Conservation (phyloP, 2,113 vertebrate genomes). For the Bufo gargarizans region DNA sequence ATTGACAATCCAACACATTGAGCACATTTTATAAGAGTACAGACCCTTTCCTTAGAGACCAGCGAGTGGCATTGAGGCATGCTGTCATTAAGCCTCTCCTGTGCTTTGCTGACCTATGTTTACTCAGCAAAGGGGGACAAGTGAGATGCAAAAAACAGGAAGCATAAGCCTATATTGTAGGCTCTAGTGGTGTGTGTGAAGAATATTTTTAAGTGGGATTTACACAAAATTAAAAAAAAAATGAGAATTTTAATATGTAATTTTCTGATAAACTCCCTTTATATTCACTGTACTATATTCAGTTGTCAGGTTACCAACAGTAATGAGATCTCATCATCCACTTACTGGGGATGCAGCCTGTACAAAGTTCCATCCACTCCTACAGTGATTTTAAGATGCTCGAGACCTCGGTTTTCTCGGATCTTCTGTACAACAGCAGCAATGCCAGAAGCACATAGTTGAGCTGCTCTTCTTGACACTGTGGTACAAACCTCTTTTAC, state of each 20-base stretch:
- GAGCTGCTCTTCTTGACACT: slow-evolving; percentile 70
- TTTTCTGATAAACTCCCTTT: neutral
- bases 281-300: neutral
- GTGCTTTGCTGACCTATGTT: neutral
- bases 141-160: neutral
- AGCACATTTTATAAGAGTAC: no score
- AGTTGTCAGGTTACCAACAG: neutral
- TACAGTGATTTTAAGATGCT: slow-evolving; percentile 64
- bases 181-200: no score
- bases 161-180: neutral
- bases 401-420: slow-evolving; percentile 67
- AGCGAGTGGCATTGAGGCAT: no score
- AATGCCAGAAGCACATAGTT: slow-evolving; percentile 72
- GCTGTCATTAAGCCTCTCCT: no score
- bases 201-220: no score
- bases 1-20: no score
- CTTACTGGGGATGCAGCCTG: slow-evolving; percentile 76
- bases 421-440: slow-evolving; percentile 79
- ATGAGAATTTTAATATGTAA: neutral
- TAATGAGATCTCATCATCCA: neutral
- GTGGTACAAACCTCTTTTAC: slow-evolving; percentile 74
- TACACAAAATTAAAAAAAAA: neutral
- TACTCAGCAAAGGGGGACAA: neutral
- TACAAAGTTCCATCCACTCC: slow-evolving; percentile 79
- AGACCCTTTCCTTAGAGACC: no score